Percentiles rank a stretch among this genome's conserved stretches.
These are phyloP conservation scores for Triops longicaudatus DNA, from an alignment of 1,140 invertebrate genomes.

Conservation along the genomic window DNA sequence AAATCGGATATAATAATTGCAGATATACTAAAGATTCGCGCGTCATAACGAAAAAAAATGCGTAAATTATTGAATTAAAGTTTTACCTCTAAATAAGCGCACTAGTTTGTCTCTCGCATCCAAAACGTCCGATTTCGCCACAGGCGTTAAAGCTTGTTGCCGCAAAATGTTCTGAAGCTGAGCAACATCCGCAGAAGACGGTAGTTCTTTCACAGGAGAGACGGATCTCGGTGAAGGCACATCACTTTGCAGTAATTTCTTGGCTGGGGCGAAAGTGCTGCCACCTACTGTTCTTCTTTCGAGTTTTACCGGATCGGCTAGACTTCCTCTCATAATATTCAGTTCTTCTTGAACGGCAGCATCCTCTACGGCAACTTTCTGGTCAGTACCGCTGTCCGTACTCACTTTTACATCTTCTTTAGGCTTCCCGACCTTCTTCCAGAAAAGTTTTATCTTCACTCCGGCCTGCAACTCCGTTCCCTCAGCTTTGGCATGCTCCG, in stretches of 20 bases:
- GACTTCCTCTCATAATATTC: not conserved
- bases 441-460: slow-evolving; percentile 10
- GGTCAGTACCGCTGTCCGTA: not conserved
- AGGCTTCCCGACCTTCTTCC: slow-evolving; percentile 2
- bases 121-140: slow-evolving; percentile 11
- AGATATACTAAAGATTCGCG: too few relatives aligned
- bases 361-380: not conserved
- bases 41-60: too few relatives aligned
- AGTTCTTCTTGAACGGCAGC: not conserved
- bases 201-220: slow-evolving; percentile 14
- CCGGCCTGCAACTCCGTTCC: not conserved
- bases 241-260: not conserved
- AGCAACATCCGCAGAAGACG: not conserved
- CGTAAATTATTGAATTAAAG: too few relatives aligned
- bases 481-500: not conserved
- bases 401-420: slow-evolving; percentile 17
- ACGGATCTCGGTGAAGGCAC: not conserved
- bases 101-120: slow-evolving; percentile 22
- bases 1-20: too few relatives aligned
- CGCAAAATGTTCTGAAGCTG: slow-evolving; percentile 21
- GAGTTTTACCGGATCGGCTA: not conserved
- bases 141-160: slow-evolving; percentile 20
- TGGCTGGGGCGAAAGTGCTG: not conserved
- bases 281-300: too few relatives aligned
- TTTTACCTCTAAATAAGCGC: slow-evolving; percentile 16